These are phyloP conservation scores for Coreius guichenoti DNA, from an alignment of 2,797 vertebrate species.

Conservation along the genomic window DNA sequence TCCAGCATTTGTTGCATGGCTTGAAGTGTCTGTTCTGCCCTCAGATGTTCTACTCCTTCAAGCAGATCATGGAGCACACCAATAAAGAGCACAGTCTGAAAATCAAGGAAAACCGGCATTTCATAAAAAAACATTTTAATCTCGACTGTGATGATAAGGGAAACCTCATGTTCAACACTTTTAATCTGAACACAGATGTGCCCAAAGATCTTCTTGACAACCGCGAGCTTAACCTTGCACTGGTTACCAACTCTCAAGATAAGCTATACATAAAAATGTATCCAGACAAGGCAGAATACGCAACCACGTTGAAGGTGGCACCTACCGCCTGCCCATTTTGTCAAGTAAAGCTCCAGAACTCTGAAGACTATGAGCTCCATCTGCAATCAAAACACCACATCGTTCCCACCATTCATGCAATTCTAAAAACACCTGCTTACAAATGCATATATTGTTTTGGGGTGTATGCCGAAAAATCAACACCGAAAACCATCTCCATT, in stretches of 20 bases:
- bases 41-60: slow-evolving; percentile 84
- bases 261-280: slow-evolving; percentile 84
- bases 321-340: slow-evolving; percentile 84
- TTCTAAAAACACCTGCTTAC: slow-evolving; percentile 86
- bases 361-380: slow-evolving; percentile 81
- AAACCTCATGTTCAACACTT: slow-evolving; percentile 79
- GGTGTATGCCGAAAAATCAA: slow-evolving; percentile 87
- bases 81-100: slow-evolving; percentile 77
- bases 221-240: slow-evolving; percentile 82
- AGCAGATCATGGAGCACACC: slow-evolving; percentile 81
- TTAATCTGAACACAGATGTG: slow-evolving; percentile 80
- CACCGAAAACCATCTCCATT: slow-evolving; percentile 83
- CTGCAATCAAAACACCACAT: slow-evolving; percentile 85
- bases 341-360: slow-evolving; percentile 73
- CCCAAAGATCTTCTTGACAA: slow-evolving; percentile 83
- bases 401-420: slow-evolving; percentile 86
- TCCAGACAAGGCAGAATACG: slow-evolving; percentile 69
- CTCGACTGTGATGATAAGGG: slow-evolving; percentile 77
- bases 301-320: slow-evolving; percentile 53
- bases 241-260: slow-evolving; percentile 75
- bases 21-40: slow-evolving; percentile 87
- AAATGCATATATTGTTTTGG: slow-evolving; percentile 91
- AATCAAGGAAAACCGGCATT: slow-evolving; percentile 76
- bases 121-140: slow-evolving; percentile 79
- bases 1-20: slow-evolving; percentile 85